Evolutionary conservation across 2,797 vertebrate genomes (phyloP), one percentile per base, ranked within the genome.

Genomic region (Ambastaia sidthimunki): DNA sequence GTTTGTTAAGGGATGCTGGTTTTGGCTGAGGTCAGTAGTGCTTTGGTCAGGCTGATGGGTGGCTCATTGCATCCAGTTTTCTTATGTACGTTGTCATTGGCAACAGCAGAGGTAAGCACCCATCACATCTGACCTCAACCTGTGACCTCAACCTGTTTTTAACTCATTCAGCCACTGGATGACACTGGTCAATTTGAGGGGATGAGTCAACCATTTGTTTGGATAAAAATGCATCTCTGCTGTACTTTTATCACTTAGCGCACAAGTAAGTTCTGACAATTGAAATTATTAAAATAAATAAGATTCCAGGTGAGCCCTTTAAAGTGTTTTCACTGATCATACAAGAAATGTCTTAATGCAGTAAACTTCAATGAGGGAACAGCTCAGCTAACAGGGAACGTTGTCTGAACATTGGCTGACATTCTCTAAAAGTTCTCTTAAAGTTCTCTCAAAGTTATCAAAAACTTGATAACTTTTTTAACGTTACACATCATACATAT

Each of bases 31-130:
- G 57, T 73, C 86, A 83, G 80, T 84, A 87, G 21, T 82, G 78
- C 86, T 83, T 85, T 86, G 82, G 86, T 89, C 86, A 87, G 80
- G 78, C 82, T 68, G 67, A 84, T 84, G 18, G 25, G 90, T 90
- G 83, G 76, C 84, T 84, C 73, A 84, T 79, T 88, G 62, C 81
- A 82, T 83, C 52, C n/a, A 48, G 79, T 84, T 76, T 55, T 76
- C 77, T 85, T 60, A 37, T 82, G 67, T 50, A 60, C 21, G 63
- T 76, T 82, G 57, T 73, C 52, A 28, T 62, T 85, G 82, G 74
- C 84, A 62, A 68, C 86, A 57, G 48, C 72, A 74, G 34, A 25
- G 81, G 83, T 82, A 70, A 74, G 66, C 21, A 82, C 52, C 88
- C 67, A 44, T 74, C 72, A 78, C 71, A 78, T 63, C 16, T 57